Conservation (phyloP, 2,888 invertebrate species). For the Baronia brevicornis region DNA sequence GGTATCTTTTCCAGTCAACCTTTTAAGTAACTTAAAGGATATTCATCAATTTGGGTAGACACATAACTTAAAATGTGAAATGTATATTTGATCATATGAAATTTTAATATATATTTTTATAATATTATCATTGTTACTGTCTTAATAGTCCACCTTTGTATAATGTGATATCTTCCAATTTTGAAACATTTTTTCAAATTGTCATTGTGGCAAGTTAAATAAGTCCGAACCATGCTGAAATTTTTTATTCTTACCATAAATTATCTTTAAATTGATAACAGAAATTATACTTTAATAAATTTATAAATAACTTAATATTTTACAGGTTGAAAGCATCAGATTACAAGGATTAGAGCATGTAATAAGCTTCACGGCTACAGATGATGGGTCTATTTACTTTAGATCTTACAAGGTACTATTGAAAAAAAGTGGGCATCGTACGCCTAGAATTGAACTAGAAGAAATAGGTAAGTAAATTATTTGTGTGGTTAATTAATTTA, state of each 20-base stretch:
- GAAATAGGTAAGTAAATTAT: conserved; percentile 81
- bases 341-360: conserved; percentile 96
- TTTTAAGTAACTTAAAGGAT: no score
- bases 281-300: conserved; percentile 1
- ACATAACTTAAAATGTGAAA: no score
- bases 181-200: no score
- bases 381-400: conserved; percentile 85
- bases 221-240: neutral
- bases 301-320: conserved; percentile 15
- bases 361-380: conserved; percentile 88
- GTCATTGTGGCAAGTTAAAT: no score
- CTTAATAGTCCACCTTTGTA: no score
- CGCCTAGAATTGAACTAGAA: conserved; percentile 92
- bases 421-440: conserved; percentile 93
- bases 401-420: conserved; percentile 86
- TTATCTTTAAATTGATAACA: conserved; percentile 7
- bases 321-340: conserved; percentile 83
- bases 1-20: no score
- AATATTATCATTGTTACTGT: no score
- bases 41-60: no score
- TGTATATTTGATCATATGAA: no score
- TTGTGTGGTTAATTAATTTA: neutral
- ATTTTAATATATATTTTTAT: no score
- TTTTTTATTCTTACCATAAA: conserved; percentile 4
- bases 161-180: no score